Evolutionary conservation across 2,888 invertebrate genomes (phyloP), one percentile per base, ranked within the genome.

Genomic region (Meandrusa payeni): DNA sequence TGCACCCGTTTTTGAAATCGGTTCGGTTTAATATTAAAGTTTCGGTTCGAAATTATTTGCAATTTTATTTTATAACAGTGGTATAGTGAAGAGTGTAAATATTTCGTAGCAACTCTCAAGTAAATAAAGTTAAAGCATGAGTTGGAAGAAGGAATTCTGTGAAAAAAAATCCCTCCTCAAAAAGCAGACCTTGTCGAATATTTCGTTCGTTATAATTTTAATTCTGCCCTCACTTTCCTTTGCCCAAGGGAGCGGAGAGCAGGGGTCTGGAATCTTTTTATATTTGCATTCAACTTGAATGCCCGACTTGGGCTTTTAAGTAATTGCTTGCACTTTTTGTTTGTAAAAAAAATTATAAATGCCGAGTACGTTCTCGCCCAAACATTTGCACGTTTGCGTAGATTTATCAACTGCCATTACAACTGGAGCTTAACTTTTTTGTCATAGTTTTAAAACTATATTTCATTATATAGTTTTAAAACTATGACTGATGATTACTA

Each of bases 291-390:
- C 75, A 60, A 61, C 73, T 78, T 61, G 60, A 62, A 62, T 52
- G 54, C 53, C 51, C 59, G 57, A 59, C 61, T 67, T 68, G 70
- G 65, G 66, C 76, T 78, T 80, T 80, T 73, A 75, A 78, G 81
- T 81, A 82, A 81, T 82, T 82, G 79, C 72, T 67, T 69, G 69
- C 72, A 64, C 72, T 76, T 66, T 67, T 61, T 68, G 55, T 61
- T 46, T 46, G 46, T 42, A 43, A 48, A 43, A 46, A 40, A 48
- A 50, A 50, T 47, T 48, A 6, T 20, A 17, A 36, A 22, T 7
- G 20, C 9, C 20, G 17, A 19, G 29, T 37, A 11, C 19, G 22
- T 37, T 43, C 19, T 10, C 20, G 43, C 15, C 17, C 26, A 13
- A 38, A 43, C 26, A 43, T 44, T 38, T 22, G 11, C 23, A 12